These are phyloP conservation scores for Thinocorus orbignyianus DNA, from an alignment of 2,113 vertebrate species.

Conservation along the genomic window DNA sequence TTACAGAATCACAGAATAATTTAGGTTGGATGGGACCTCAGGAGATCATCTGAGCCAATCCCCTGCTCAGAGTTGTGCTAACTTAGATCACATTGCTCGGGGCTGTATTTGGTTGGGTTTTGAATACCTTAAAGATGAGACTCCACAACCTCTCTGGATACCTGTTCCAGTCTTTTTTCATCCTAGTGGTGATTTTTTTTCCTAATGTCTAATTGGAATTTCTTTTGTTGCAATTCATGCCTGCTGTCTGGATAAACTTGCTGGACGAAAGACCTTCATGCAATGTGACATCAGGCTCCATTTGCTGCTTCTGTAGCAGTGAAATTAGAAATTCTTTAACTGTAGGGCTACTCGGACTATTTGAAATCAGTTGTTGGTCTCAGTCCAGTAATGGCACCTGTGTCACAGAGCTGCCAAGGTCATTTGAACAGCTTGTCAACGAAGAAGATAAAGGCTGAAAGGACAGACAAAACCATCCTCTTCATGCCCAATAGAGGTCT, in stretches of 20 bases:
- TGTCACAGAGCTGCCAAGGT: neutral
- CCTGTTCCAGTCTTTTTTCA: neutral
- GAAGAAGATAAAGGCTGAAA: neutral
- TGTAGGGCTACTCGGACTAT: neutral
- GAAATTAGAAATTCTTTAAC: neutral
- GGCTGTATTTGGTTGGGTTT: neutral
- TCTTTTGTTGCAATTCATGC: neutral
- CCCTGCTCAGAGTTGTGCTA: neutral
- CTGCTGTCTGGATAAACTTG: neutral
- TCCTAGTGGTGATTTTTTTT: neutral
- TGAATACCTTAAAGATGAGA: neutral
- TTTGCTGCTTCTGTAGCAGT: neutral
- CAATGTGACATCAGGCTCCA: neutral
- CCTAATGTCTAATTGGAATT: neutral
- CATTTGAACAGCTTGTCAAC: neutral
- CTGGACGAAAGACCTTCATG: neutral
- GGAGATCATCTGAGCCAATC: neutral
- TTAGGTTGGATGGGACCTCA: neutral
- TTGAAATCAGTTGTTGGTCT: slow-evolving; percentile 6
- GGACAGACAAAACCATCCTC: neutral
- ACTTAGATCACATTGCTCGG: neutral
- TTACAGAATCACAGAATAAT: neutral
- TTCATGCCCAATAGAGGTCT: neutral
- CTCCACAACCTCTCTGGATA: neutral
- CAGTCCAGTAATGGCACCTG: neutral